These are phyloP conservation scores for Chrysemys picta DNA, from an alignment of 2,113 vertebrate species.

Conservation along the genomic window DNA sequence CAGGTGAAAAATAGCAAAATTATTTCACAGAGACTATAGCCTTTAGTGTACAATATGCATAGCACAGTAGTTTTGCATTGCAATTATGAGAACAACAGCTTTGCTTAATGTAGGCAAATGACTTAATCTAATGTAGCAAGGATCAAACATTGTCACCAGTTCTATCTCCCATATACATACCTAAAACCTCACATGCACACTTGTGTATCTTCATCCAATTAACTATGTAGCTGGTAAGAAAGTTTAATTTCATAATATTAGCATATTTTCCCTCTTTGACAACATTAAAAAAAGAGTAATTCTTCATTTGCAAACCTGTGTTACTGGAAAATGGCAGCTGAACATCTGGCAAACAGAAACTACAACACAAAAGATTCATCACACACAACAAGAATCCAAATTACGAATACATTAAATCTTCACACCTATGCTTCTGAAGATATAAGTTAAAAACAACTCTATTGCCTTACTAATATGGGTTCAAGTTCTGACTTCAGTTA, in stretches of 20 bases:
- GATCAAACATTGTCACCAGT: not conserved
- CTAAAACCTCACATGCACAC: fast-evolving
- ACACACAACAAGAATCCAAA: not conserved
- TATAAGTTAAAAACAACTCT: not conserved
- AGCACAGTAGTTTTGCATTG: not conserved
- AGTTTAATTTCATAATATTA: not conserved
- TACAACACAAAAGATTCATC: not conserved
- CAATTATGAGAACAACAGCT: not conserved
- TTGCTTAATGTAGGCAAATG: not conserved
- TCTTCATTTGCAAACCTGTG: not conserved
- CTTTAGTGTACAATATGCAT: not conserved
- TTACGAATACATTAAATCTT: not conserved
- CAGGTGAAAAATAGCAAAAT: not conserved
- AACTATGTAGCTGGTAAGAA: not conserved
- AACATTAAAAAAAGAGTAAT: not conserved
- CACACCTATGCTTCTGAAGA: not conserved
- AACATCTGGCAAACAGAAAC: slow-evolving; percentile 27
- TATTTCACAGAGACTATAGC: not conserved
- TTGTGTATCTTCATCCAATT: not conserved
- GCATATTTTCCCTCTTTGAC: not conserved
- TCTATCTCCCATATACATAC: not conserved
- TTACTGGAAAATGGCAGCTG: not conserved
- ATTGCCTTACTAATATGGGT: not conserved
- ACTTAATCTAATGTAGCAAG: not conserved
- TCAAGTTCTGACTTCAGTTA: not conserved